Base-by-base conservation (phyloP, 1,140 invertebrate genomes). In the Bilobella aurantiaca region DNA sequence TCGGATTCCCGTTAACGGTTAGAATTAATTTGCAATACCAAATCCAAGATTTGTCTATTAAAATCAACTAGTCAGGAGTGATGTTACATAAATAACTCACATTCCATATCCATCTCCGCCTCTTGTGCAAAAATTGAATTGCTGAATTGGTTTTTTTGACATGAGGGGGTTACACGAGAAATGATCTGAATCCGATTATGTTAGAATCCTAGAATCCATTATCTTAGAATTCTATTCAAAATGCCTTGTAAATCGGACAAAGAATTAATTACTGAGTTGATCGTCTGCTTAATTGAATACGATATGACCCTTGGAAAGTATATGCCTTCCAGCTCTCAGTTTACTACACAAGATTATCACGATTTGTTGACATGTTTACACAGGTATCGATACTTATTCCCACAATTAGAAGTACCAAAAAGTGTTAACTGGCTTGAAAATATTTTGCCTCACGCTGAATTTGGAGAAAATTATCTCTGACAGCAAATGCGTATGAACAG, bases 401-500 rank as follows among this genome's bases (percentile, higher is more conserved):
- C n/a, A 62, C 3, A 34, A 18, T n/a, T 18, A 8, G 3, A 3
- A 12, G 34, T 62, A 21, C 59, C 59, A 31, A 62, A 62, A 37
- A 62, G 59, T 37, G 16, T 62, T 23, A 3, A 62, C 59, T 62
- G 59, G 59, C 3, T 62, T 5, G 59, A 62, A 12, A 62, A 3
- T 3, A 34, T 62, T 3, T 18, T 62, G 3, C 25, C 21, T 18
- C 5, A 42, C 34, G 8, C 12, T 23, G 49, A 53, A 16, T 46
- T 62, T 18, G 30, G 30, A 8, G 59, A 62, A 3, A 62, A 37
- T 25, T 3, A 34, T 21, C 46, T 62, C 59, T 14, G 59, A 42
- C 12, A 14, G n/a, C 59, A 62, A 28, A 5, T 62, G 28, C 14
- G 59, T 14, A 62, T 62, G 59, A 34, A 62, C 21, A 14, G 30